phyloP scores from a whole-genome alignment of 1,140 invertebrate genomes.

The Physella acuta region DNA sequence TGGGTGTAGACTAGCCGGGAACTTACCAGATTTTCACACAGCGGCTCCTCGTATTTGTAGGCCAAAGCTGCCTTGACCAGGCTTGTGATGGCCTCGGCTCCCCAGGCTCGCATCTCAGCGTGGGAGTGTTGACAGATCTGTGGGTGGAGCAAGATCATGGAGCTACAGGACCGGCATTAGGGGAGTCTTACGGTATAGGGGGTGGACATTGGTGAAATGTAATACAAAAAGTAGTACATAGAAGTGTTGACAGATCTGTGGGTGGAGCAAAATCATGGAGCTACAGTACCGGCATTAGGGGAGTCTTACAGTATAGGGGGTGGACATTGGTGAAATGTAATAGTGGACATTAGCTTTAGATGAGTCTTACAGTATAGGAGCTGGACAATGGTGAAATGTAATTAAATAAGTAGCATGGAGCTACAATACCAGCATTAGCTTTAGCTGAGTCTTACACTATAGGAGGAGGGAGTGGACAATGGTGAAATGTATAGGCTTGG shows the following conservation, averaged over 20 bases:
- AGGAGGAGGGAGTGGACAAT: neutral
- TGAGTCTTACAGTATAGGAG: slow-evolving; percentile 78
- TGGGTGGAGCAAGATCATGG: slow-evolving; percentile 22
- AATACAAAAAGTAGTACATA: too few relatives aligned
- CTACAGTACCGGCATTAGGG: neutral
- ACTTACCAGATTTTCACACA: slow-evolving; percentile 80
- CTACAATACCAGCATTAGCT: too few relatives aligned
- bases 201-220: too few relatives aligned
- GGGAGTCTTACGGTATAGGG: neutral
- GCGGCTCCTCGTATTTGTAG: slow-evolving; percentile 76
- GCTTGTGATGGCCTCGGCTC: slow-evolving; percentile 93
- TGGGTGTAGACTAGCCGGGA: neutral
- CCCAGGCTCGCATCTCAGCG: slow-evolving; percentile 93
- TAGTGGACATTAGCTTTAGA: too few relatives aligned
- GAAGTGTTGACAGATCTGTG: slow-evolving; percentile 82
- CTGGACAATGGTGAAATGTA: too few relatives aligned
- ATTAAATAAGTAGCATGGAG: too few relatives aligned
- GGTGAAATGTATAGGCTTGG: neutral
- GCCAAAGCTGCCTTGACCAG: slow-evolving; percentile 86
- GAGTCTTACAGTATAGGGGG: neutral
- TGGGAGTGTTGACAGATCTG: slow-evolving; percentile 88
- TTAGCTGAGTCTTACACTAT: neutral
- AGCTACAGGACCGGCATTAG: neutral
- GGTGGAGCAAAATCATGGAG: slow-evolving; percentile 15
- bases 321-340: too few relatives aligned